Conservation (phyloP, 2,797 vertebrate genomes). For the Pithecia hirsuta region DNA sequence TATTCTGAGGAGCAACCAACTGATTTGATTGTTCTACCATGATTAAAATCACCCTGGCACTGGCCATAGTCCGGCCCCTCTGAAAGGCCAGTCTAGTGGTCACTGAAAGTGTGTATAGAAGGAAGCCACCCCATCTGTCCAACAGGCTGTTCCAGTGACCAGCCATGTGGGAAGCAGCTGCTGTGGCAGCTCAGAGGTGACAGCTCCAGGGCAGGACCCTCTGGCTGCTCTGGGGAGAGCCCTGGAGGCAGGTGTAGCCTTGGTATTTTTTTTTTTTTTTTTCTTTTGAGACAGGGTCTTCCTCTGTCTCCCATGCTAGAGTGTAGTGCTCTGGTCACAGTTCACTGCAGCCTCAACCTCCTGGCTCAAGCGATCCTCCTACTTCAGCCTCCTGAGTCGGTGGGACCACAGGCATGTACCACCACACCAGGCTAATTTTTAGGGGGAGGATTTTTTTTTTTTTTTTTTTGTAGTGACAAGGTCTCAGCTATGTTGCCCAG, state of each 20-base stretch:
- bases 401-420: not conserved
- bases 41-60: not conserved
- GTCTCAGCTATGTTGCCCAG: not conserved
- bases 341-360: not conserved
- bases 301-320: not conserved
- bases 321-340: not conserved
- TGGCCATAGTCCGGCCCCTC: not conserved
- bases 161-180: not conserved
- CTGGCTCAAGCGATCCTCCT: not conserved
- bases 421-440: not conserved
- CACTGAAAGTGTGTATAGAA: not conserved
- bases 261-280: too few species aligned
- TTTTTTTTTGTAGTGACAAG: not conserved
- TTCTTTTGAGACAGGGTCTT: not conserved
- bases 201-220: not conserved
- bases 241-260: not conserved
- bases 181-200: not conserved
- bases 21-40: not conserved
- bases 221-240: not conserved
- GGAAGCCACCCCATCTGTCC: not conserved
- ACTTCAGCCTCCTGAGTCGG: not conserved
- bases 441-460: not conserved
- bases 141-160: not conserved
- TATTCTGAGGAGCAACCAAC: not conserved
- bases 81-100: not conserved